Percentiles rank a stretch among this genome's conserved stretches.
phyloP scores from a whole-genome alignment of 2,888 invertebrate genomes.

The Amphipyra berbera region DNA sequence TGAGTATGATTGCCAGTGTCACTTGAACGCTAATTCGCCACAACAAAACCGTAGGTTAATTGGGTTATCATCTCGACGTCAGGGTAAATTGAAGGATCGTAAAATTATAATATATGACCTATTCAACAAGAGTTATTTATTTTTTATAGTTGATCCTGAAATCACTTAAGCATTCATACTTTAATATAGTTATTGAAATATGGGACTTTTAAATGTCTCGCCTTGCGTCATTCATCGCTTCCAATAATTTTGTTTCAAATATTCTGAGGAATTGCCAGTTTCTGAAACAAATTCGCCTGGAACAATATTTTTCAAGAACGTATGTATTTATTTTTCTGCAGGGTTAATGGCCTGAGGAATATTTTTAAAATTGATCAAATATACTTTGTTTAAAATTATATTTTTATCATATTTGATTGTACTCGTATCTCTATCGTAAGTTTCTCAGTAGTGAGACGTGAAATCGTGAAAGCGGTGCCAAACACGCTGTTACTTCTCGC shows the following conservation, averaged over 20 bases:
- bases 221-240: conserved; percentile 14
- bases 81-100: conserved; percentile 32
- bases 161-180: not conserved
- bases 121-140: not conserved
- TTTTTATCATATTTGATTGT: conserved; percentile 22
- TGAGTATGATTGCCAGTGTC: conserved; percentile 12
- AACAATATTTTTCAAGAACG: conserved; percentile 27
- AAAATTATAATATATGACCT: conserved; percentile 10
- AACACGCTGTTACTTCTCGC: conserved; percentile 26
- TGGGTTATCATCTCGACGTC: conserved; percentile 42
- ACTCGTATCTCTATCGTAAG: conserved; percentile 8
- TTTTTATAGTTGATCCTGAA: not conserved
- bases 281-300: conserved; percentile 13
- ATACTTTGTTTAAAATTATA: conserved; percentile 12
- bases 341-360: conserved; percentile 20
- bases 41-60: conserved; percentile 38
- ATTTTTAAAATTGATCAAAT: conserved; percentile 10
- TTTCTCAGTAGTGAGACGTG: conserved; percentile 34
- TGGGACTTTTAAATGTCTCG: not conserved
- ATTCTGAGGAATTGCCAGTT: conserved; percentile 10
- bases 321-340: conserved; percentile 9
- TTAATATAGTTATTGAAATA: not conserved
- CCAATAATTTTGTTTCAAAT: conserved; percentile 19
- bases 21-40: conserved; percentile 31
- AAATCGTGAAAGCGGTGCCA: conserved; percentile 60